Evolutionary conservation across 2,797 vertebrate genomes (phyloP).

Genomic region (Pseudochirops cupreus): DNA sequence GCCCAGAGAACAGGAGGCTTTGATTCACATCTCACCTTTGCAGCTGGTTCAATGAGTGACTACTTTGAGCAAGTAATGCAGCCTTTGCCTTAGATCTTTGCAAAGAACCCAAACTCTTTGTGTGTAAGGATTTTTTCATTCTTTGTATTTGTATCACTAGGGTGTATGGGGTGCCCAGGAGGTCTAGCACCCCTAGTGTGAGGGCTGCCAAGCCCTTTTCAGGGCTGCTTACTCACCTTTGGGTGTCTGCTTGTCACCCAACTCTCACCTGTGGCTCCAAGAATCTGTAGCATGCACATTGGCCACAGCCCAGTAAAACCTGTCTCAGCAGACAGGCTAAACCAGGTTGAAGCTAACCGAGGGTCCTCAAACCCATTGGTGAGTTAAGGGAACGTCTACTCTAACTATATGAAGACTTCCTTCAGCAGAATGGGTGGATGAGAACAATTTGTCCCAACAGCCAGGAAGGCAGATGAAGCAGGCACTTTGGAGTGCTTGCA

Average conservation of each 20-base stretch:
- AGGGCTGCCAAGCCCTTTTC: background rate
- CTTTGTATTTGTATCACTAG: background rate
- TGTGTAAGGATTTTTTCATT: background rate
- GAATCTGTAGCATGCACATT: background rate
- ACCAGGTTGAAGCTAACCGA: background rate
- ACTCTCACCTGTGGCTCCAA: background rate
- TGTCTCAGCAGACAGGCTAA: background rate
- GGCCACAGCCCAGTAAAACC: background rate
- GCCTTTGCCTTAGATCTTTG: constrained; percentile 40
- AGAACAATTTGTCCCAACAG: background rate
- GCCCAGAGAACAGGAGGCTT: background rate
- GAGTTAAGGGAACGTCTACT: background rate
- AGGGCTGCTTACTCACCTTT: background rate
- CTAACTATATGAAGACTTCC: background rate
- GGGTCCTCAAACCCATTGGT: background rate
- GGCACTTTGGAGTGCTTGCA: background rate
- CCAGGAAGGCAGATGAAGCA: background rate
- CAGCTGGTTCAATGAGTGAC: background rate
- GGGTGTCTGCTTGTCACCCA: background rate
- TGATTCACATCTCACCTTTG: background rate
- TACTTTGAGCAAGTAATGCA: background rate
- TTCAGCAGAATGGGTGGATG: background rate
- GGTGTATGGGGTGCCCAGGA: background rate
- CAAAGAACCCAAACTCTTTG: background rate
- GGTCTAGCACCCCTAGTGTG: background rate